Conservation (phyloP, 2,113 vertebrate genomes). For the Okapia johnstoni region DNA sequence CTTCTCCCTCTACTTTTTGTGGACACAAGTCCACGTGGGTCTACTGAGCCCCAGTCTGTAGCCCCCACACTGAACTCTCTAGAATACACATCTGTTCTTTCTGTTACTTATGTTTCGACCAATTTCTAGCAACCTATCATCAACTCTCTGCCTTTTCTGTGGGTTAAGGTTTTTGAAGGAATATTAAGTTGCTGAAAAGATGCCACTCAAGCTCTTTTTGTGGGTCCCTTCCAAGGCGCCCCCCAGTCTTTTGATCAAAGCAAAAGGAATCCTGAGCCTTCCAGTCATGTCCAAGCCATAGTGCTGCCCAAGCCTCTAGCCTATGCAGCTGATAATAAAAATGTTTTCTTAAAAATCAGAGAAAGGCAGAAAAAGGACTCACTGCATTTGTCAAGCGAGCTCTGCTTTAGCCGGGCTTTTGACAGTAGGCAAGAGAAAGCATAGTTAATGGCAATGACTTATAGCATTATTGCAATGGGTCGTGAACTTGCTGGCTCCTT, state of each 20-base stretch:
- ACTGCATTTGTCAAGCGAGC: background rate
- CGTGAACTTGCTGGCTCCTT: slow-evolving; percentile 53
- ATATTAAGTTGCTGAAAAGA: background rate
- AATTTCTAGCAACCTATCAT: background rate
- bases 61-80: background rate
- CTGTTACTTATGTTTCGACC: background rate
- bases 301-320: background rate
- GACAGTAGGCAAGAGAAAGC: slow-evolving; percentile 13
- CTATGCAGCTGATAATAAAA: background rate
- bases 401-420: background rate
- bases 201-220: background rate
- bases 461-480: slow-evolving; percentile 20
- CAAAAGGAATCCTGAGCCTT: background rate
- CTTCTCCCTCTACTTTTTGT: background rate
- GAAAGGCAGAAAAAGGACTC: background rate
- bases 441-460: slow-evolving; percentile 36
- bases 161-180: background rate
- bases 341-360: background rate
- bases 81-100: background rate
- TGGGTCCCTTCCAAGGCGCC: background rate
- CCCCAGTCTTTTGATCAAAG: background rate
- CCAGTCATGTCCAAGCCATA: background rate
- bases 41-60: background rate
- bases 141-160: background rate
- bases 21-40: background rate